Base-by-base conservation (phyloP, 2,888 invertebrate species). In the Agapetus fuscipes region DNA sequence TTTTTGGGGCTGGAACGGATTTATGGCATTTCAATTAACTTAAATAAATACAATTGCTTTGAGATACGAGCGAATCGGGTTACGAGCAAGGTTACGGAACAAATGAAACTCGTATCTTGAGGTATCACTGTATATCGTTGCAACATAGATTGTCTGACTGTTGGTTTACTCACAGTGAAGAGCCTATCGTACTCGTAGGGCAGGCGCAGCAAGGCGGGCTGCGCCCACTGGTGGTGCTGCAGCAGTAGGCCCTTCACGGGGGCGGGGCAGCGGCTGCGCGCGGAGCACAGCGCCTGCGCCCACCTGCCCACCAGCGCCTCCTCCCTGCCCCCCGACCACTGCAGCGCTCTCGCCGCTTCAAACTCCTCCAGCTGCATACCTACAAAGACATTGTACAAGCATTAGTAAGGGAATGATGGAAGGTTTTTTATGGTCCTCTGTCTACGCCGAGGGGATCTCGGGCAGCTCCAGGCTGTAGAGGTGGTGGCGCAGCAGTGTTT, bases 181-280 rank as follows among this genome's bases (percentile, higher is more conserved):
- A 91, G 78, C 53, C 84, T 81, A 66, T 96, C 95, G 66, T 95
- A 96, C 59, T 88, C 85, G 44, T 82, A 74, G 36, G 96, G 95
- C 60, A 96, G 71, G 47, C 78, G 73, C 43, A 96, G 76, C 50
- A 97, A 72, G 50, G 80, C 75, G 13, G 96, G 95, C 53, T 78
- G 78, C 53, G 78, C 72, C 88, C 90, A 91, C 51, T 75, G 62
- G 49, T 78, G 73, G 60, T 87, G 86, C 58, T 85, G 81, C 54
- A 80, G 75, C 35, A 78, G 71, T 35, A 87, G 70, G 42, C 77
- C 77, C 5, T 81, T 72, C 10, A 82, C 74, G n/a, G 74, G 71
- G 12, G 71, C 64, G 39, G 72, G 72, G 52, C 72, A 72, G 37
- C 65, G 62, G 27, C 58, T 56, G 17, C 71, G 62, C 12, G 62